Percentiles rank a stretch among this genome's conserved stretches.
Conservation (phyloP, 2,888 invertebrate genomes). For the Buathra laborator region DNA sequence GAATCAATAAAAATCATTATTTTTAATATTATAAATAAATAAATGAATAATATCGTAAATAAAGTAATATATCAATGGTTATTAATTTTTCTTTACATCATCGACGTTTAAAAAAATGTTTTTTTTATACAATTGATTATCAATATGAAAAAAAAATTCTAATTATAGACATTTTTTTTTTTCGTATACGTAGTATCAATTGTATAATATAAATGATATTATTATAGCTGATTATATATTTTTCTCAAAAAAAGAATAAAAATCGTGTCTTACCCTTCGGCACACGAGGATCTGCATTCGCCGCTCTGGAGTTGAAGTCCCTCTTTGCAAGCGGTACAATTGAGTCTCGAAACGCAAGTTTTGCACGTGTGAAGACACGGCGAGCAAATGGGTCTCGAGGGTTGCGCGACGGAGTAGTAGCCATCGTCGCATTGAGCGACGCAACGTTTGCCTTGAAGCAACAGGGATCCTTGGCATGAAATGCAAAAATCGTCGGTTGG, state of each 20-base stretch:
- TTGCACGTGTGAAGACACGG: constrained; percentile 93
- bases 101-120: no score
- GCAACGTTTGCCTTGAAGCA: constrained; percentile 91
- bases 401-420: constrained; percentile 90
- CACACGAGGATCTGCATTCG: constrained; percentile 93
- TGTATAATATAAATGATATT: no score
- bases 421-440: constrained; percentile 92
- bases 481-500: constrained; percentile 91
- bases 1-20: not conserved
- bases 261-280: constrained; percentile 87
- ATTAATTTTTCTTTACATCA: no score
- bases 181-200: no score
- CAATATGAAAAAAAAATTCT: no score
- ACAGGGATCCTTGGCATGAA: constrained; percentile 90
- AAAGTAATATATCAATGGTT: no score
- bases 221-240: not conserved
- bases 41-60: not conserved
- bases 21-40: not conserved
- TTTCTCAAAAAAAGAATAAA: not conserved
- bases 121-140: no score
- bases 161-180: no score
- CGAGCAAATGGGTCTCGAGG: constrained; percentile 87
- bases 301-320: constrained; percentile 93
- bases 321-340: constrained; percentile 92
- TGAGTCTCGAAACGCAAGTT: constrained; percentile 91